Base-by-base conservation (phyloP, 2,888 invertebrate genomes). In the Cerastis leucographa region DNA sequence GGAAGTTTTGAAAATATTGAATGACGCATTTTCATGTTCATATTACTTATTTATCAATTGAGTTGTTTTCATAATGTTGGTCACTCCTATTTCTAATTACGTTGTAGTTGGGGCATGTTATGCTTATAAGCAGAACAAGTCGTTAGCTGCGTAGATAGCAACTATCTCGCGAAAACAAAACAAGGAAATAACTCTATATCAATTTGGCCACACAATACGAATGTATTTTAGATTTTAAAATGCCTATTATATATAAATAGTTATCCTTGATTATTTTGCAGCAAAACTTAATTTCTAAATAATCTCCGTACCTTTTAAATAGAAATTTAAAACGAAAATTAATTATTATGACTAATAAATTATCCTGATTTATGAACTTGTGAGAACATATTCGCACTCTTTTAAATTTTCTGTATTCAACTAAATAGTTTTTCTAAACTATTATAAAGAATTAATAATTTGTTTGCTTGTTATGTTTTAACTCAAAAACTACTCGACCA, bases 1-100 rank as follows among this genome's bases (percentile, higher is more conserved):
- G 84, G 86, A 84, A 80, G 80, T 88, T 76, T 66, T 44, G 65
- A 69, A 78, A 80, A 74, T 73, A 85, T 62, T 49, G 29, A 51
- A 77, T 88, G 87, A 89, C 87, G 89, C 85, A 81, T 70, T 75
- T 76, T 66, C 64, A 40, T 76, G 64, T 35, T 70, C 11, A 17
- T 12, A 35, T 59, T 75, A 70, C 72, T 74, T 74, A 69, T 77
- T 76, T 79, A 80, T 80, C 66, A 71, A 59, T 64, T 66, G 25
- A 69, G 42, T 71, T 76, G 76, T 74, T 83, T 75, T 67, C 64
- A 49, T 29, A 78, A 86, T 77, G n/a, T 68, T 75, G 51, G 77
- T 76, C 65, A 66, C 62, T 61, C 22, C 61, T 71, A 62, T 83
- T 56, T 69, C 64, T 74, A 61, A 83, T 71, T 71, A 56, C 40